phyloP scores from a whole-genome alignment of 1,140 invertebrate species.

The Thaumetopoea pityocampa region DNA sequence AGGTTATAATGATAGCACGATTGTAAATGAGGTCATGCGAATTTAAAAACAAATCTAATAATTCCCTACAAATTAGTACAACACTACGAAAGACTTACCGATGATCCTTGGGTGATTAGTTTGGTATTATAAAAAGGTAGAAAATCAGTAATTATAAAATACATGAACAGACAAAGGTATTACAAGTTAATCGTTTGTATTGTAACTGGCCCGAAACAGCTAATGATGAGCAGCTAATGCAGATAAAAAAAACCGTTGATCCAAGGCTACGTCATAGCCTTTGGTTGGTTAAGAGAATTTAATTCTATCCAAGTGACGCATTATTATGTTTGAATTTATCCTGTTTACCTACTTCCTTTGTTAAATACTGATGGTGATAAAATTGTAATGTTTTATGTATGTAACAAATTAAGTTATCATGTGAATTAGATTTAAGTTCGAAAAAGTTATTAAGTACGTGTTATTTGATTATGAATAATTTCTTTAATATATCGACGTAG shows the following conservation, averaged over 20 bases:
- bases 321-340: no score
- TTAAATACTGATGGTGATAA: no score
- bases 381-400: no score
- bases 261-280: slow-evolving; percentile 30
- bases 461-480: no score
- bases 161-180: slow-evolving; percentile 7
- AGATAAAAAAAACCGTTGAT: slow-evolving; percentile 32
- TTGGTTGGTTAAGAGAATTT: no score
- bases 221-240: slow-evolving; percentile 22
- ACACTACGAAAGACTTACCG: slow-evolving; percentile 31
- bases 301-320: no score
- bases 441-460: no score
- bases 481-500: no score
- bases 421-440: no score
- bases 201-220: slow-evolving; percentile 28
- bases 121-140: slow-evolving; percentile 4
- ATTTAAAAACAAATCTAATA: slow-evolving; percentile 18
- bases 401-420: no score
- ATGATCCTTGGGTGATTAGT: slow-evolving; percentile 21
- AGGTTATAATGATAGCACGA: slow-evolving; percentile 23
- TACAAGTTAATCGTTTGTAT: slow-evolving; percentile 10
- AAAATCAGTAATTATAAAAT: slow-evolving; percentile 6
- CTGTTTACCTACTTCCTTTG: no score
- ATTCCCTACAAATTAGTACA: slow-evolving; percentile 7
- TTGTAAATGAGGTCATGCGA: slow-evolving; percentile 31